phyloP scores from a whole-genome alignment of 2,888 invertebrate species.

The Holacanthella duospinosa region DNA sequence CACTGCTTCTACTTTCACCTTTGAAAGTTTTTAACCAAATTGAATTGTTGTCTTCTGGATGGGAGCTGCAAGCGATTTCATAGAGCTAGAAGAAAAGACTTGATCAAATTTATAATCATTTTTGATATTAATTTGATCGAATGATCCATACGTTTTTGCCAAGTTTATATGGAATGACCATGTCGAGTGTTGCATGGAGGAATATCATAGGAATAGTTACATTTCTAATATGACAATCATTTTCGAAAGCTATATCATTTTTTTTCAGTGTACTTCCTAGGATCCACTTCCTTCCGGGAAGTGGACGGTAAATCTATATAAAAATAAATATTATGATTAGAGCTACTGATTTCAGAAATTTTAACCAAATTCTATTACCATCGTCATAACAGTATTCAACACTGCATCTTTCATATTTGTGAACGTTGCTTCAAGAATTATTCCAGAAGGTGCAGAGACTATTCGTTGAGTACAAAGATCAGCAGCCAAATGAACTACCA shows the following conservation, averaged over 20 bases:
- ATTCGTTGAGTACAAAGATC: background rate
- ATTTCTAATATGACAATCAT: conserved; percentile 58
- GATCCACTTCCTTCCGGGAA: conserved; percentile 71
- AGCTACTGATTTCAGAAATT: too few species aligned
- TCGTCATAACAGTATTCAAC: background rate
- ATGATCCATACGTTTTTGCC: background rate
- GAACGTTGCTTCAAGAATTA: conserved; percentile 87
- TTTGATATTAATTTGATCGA: background rate
- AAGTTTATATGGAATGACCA: conserved; percentile 60
- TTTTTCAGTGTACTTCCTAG: conserved; percentile 63
- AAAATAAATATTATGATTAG: too few species aligned
- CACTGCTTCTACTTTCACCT: background rate
- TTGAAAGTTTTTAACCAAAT: background rate
- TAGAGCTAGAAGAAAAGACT: background rate
- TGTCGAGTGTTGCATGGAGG: conserved; percentile 76
- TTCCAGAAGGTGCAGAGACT: conserved; percentile 48
- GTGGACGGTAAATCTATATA: conserved; percentile 60
- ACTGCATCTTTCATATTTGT: conserved; percentile 47
- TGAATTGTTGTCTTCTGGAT: background rate
- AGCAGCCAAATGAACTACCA: background rate
- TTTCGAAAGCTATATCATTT: conserved; percentile 64
- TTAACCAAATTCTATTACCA: too few species aligned
- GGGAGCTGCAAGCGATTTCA: background rate
- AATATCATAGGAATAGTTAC: conserved; percentile 67
- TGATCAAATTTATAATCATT: background rate